Percentiles rank a stretch among this genome's conserved stretches.
phyloP scores from a whole-genome alignment of 1,140 invertebrate genomes.

The Drosophila kohkoa region DNA sequence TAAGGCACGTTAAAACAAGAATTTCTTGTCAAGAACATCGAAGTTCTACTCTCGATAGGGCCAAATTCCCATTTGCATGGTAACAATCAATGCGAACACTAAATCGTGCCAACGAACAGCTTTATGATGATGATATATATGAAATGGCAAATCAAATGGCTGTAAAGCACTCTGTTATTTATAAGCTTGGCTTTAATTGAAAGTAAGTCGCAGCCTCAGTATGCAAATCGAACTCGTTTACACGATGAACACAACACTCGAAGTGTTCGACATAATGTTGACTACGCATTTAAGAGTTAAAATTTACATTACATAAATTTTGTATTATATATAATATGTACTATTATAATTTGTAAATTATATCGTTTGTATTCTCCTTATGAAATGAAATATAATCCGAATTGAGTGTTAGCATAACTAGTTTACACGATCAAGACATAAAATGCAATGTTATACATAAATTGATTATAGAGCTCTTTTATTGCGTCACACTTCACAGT shows the following conservation, averaged over 20 bases:
- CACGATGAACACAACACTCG: neutral
- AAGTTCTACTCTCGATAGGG: neutral
- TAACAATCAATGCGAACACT: constrained; percentile 11
- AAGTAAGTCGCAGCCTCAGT: constrained; percentile 3
- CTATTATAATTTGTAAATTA: too few relatives aligned
- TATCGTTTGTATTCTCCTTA: neutral
- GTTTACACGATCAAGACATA: too few relatives aligned
- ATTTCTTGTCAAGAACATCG: constrained; percentile 44
- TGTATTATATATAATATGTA: too few relatives aligned
- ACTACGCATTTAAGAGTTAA: neutral
- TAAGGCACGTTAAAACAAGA: constrained; percentile 32
- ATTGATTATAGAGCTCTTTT: neutral
- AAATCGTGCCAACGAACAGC: neutral
- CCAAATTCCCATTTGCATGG: constrained; percentile 3
- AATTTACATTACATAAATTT: neutral
- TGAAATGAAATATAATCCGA: too few relatives aligned
- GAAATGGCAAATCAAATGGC: neutral
- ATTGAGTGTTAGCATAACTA: too few relatives aligned
- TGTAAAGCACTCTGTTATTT: constrained; percentile 31
- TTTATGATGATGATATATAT: constrained; percentile 13
- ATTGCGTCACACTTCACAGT: neutral
- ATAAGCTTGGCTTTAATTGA: constrained; percentile 20
- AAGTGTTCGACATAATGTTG: neutral
- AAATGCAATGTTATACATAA: neutral
- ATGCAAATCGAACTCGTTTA: constrained; percentile 36